These are phyloP conservation scores for Heliconius hortense DNA, from an alignment of 2,888 invertebrate genomes.

Conservation along the genomic window DNA sequence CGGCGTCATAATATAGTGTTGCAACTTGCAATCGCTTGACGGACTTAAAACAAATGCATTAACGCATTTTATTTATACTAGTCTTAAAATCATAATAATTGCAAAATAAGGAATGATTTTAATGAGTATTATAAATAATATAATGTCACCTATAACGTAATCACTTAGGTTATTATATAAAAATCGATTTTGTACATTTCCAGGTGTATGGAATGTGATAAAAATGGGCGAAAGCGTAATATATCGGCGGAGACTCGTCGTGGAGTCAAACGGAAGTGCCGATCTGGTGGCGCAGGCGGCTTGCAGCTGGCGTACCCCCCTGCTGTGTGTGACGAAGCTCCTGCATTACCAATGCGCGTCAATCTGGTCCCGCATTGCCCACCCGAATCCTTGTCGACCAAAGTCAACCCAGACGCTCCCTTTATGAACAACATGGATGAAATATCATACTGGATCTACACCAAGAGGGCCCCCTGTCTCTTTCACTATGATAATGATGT, in stretches of 20 bases:
- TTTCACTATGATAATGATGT: conserved; percentile 66
- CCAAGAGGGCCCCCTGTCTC: conserved; percentile 75
- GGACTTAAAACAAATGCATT: conserved; percentile 28
- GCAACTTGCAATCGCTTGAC: conserved; percentile 38
- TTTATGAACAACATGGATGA: conserved; percentile 77
- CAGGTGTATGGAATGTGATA: conserved; percentile 71
- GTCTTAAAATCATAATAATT: neutral
- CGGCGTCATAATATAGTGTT: conserved; percentile 46
- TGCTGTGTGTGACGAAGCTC: conserved; percentile 52
- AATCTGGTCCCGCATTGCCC: conserved; percentile 32
- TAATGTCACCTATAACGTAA: neutral
- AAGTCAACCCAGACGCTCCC: conserved; percentile 51
- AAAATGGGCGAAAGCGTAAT: conserved; percentile 49
- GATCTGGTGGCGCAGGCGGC: conserved; percentile 47
- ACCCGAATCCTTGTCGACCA: conserved; percentile 37
- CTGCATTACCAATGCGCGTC: conserved; percentile 46
- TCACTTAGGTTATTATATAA: conserved; percentile 23
- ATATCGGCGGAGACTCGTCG: conserved; percentile 47
- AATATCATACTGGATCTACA: conserved; percentile 74
- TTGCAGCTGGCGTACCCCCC: conserved; percentile 56
- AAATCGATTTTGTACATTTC: conserved; percentile 44
- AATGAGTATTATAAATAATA: neutral
- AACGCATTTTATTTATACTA: conserved; percentile 5
- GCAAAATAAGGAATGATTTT: neutral
- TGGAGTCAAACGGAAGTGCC: conserved; percentile 52